Evolutionary conservation across 2,888 invertebrate genomes (phyloP), one percentile per base, ranked within the genome.

Genomic region (Chloroclystis v-ata): DNA sequence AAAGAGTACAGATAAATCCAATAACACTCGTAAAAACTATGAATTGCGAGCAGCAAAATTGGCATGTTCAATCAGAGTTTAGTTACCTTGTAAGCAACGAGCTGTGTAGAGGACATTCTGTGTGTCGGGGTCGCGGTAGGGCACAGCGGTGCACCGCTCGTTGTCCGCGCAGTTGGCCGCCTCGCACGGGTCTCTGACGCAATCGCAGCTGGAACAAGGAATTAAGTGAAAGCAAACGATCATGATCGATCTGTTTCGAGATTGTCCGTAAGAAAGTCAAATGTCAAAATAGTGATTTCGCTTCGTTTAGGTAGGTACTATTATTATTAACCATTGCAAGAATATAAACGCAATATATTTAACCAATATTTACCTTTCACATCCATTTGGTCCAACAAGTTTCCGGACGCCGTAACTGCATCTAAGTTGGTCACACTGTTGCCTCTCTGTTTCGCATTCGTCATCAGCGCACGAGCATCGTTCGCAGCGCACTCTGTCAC

Each of bases 331-430:
- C n/a, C n/a, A n/a, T n/a, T n/a, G n/a, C n/a, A n/a, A n/a, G n/a
- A 26, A 4, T 4, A 1, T 35, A 10, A 11, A 11, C 12, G n/a
- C 20, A 26, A 26, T 8, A 26, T 9, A 26, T 26, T 2, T 6
- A 26, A 9, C 3, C 26, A n/a, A 10, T 41, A 4, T 37, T 20
- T 44, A 82, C 82, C 72, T 75, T 29, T 72, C 69, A 48, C 85
- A 85, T 24, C 77, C 77, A 7, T 78, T 71, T 1, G 55, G 44
- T 1, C 64, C 75, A 1, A 39, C 47, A 6, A 37, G 43, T 41
- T 56, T 90, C 47, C 91, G 90, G 1, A 92, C 78, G 5, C 95
- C 95, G 65, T 93, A 95, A 0, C 91, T 89, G 72, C 96, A 96
- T 30, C 88, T 88, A n/a, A 94, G 72, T 0, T 76, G 75, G 0